Evolutionary conservation across 1,140 invertebrate species (phyloP).

Genomic region (Drosophila pandora): DNA sequence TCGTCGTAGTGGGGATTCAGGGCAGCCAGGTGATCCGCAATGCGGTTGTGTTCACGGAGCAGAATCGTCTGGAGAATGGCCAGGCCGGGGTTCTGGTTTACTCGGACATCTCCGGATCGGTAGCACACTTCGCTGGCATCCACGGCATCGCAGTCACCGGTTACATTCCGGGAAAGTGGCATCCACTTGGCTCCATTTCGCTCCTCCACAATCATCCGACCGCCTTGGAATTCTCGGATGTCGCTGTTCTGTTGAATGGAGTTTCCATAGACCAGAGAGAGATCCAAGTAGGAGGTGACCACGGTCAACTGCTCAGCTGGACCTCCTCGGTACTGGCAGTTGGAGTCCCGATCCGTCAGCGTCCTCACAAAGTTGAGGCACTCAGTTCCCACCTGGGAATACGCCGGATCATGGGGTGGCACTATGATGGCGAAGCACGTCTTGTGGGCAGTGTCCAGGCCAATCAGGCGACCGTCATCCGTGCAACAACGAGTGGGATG

Average conservation of each 20-base stretch:
- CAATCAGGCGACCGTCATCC: constrained; percentile 86
- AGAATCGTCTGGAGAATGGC: constrained; percentile 93
- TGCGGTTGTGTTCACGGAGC: constrained; percentile 95
- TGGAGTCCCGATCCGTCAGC: constrained; percentile 88
- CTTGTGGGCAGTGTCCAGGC: constrained; percentile 83
- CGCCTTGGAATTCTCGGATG: constrained; percentile 87
- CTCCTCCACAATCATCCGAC: constrained; percentile 86
- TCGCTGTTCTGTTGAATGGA: constrained; percentile 86
- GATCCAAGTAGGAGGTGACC: constrained; percentile 93
- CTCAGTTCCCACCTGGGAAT: constrained; percentile 87
- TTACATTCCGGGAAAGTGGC: constrained; percentile 88
- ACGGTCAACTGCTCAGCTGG: constrained; percentile 92
- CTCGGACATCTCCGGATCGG: constrained; percentile 90
- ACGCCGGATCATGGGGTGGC: constrained; percentile 92
- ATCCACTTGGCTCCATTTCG: constrained; percentile 88
- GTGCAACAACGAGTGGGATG: constrained; percentile 89
- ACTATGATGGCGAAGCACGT: constrained; percentile 94
- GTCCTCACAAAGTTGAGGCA: constrained; percentile 95
- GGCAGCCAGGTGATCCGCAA: constrained; percentile 88
- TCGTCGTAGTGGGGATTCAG: constrained; percentile 95
- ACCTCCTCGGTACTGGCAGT: constrained; percentile 86
- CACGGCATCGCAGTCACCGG: constrained; percentile 86
- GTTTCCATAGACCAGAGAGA: constrained; percentile 93
- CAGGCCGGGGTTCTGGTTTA: constrained; percentile 94
- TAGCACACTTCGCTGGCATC: constrained; percentile 88